Evolutionary conservation across 2,888 invertebrate genomes (phyloP).

Genomic region (Spilosoma lubricipeda): DNA sequence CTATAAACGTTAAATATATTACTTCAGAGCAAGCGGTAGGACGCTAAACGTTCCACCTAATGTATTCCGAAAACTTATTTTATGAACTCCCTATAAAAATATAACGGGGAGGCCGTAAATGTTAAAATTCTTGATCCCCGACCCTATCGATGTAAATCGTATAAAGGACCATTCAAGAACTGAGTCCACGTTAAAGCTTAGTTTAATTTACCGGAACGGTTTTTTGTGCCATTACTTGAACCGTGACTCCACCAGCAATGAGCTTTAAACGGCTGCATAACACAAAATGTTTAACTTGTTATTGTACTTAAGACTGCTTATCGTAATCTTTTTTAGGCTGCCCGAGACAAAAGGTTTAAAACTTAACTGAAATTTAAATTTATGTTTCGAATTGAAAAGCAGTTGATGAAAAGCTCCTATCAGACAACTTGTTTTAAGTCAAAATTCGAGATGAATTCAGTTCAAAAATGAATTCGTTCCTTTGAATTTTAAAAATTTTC

Average conservation of each 20-base stretch:
- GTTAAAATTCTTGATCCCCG: conserved; percentile 70
- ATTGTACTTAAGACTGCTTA: conserved; percentile 54
- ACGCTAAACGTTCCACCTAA: conserved; percentile 71
- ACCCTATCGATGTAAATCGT: conserved; percentile 72
- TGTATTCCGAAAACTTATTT: conserved; percentile 81
- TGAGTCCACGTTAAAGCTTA: conserved; percentile 61
- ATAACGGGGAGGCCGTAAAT: conserved; percentile 76
- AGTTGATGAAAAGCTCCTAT: conserved; percentile 38
- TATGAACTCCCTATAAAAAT: conserved; percentile 82
- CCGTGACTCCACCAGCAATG: conserved; percentile 58
- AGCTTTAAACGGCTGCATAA: conserved; percentile 64
- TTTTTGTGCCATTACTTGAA: conserved; percentile 68
- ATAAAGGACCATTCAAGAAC: conserved; percentile 59
- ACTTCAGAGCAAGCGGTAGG: conserved; percentile 69
- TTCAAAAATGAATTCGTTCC: conserved; percentile 42
- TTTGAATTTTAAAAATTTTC: conserved; percentile 36
- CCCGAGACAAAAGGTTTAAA: conserved; percentile 55
- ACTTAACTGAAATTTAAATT: conserved; percentile 41
- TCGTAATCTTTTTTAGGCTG: conserved; percentile 61
- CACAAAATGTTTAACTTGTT: conserved; percentile 59
- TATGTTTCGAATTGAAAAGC: conserved; percentile 43
- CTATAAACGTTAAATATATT: conserved; percentile 81
- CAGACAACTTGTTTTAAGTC: conserved; percentile 8
- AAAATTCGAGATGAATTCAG: neutral
- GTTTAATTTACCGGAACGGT: conserved; percentile 71